Base-by-base conservation (phyloP, 2,888 invertebrate species). In the Mamestra brassicae region DNA sequence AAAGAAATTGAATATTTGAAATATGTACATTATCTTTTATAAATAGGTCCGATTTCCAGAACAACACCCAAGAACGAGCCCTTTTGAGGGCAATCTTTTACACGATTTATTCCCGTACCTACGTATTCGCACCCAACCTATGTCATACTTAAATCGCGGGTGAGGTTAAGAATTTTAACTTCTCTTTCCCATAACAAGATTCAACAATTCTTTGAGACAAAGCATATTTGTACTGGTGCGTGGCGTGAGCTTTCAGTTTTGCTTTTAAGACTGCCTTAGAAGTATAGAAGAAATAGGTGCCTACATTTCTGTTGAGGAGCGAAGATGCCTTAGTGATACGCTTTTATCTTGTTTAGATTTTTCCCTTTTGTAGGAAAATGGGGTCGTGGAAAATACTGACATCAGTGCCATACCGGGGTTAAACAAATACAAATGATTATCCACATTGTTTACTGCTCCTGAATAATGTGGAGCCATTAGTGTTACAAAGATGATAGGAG, bases 271-370 rank as follows among this genome's bases (percentile, higher is more conserved):
- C 17, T 38, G 10, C 11, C 26, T 45, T 17, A 17, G 34, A 64
- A 60, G 34, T 61, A 11, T n/a, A 58, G 2, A 36, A 70, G 7
- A 45, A 17, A 26, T 26, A 26, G 13, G 5, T 52, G 13, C 13
- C 45, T 26, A 42, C 8, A 52, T 58, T 54, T 52, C 54, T 54
- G 17, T 58, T 66, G 57, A 54, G 17, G 26, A 26, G 26, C 26
- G 17, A n/a, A 36, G 54, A 67, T 67, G 66, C 54, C 47, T 52
- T 13, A 45, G 60, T 64, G 57, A 34, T 47, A 57, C 10, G 64
- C 57, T 73, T 72, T 79, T 26, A 80, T 79, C 55, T 73, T 73
- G 36, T 68, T 80, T 55, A 52, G n/a, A 60, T 15, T 47, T 47
- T 47, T 47, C 26, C 26, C 64, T 45, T 60, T 72, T 83, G 63